A percentile compares a stretch with the other conserved stretches of the same genome.
Conservation (phyloP, 2,113 vertebrate genomes). For the Thermophis baileyi region DNA sequence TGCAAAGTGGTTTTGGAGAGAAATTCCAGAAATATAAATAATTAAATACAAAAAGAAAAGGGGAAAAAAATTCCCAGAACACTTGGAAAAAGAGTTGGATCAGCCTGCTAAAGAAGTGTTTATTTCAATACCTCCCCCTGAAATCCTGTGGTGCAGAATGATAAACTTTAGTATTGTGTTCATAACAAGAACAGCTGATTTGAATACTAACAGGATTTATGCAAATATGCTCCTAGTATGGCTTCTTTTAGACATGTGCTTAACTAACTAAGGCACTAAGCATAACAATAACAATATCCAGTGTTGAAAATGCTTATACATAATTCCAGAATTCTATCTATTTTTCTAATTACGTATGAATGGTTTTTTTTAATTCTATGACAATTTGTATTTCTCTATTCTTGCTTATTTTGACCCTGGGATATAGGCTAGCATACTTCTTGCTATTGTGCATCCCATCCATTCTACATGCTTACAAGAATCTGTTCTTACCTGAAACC, state of each 20-base stretch:
- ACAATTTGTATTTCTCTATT: neutral
- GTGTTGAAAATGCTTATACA: neutral
- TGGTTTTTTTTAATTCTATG: neutral
- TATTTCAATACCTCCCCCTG: neutral
- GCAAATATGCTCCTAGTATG: neutral
- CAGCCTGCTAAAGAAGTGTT: conserved; percentile 6
- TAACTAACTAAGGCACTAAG: neutral
- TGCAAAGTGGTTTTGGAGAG: neutral
- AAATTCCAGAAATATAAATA: neutral
- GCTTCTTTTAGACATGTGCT: neutral
- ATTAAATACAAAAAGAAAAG: neutral
- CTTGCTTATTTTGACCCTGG: neutral
- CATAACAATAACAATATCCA: neutral
- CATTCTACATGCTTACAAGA: neutral
- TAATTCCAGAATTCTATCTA: neutral
- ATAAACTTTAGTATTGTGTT: neutral
- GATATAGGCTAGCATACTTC: neutral
- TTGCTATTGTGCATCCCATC: neutral
- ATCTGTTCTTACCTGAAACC: conserved; percentile 70
- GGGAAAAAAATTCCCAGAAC: neutral
- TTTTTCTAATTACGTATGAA: neutral
- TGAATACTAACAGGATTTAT: neutral
- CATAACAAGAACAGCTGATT: neutral
- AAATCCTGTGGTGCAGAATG: neutral
- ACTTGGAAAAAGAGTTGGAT: neutral